Evolutionary conservation across 2,888 invertebrate genomes (phyloP).

Genomic region (Protonemura montana): DNA sequence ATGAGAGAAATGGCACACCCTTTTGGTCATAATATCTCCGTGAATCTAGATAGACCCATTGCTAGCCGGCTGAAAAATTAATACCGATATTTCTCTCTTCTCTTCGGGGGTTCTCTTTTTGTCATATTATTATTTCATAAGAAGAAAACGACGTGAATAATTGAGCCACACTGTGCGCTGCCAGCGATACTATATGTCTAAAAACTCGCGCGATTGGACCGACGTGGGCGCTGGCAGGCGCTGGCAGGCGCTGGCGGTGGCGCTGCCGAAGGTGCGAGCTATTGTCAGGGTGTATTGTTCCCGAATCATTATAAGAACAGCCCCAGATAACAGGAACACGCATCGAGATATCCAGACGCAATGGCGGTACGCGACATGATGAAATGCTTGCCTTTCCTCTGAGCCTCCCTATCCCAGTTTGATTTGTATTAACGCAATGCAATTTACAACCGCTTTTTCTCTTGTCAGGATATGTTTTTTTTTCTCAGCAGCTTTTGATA

Average conservation of each 20-base stretch:
- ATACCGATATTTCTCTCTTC: constrained; percentile 16
- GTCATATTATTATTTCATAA: not conserved
- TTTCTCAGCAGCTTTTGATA: constrained; percentile 14
- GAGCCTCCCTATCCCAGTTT: not conserved
- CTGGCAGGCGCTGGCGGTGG: no score
- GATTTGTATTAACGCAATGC: constrained; percentile 1
- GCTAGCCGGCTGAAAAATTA: not conserved
- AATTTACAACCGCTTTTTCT: not conserved
- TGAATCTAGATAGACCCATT: not conserved
- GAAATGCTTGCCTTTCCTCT: not conserved
- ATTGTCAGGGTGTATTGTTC: not conserved
- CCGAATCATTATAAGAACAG: not conserved
- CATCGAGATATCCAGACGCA: no score
- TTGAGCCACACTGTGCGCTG: not conserved
- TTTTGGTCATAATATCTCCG: not conserved
- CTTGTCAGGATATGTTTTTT: not conserved
- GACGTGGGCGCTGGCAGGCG: not conserved
- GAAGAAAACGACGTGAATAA: constrained; percentile 28
- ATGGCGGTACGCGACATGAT: not conserved
- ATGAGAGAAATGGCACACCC: not conserved
- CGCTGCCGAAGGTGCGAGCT: not conserved
- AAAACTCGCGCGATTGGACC: not conserved
- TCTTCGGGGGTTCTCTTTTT: not conserved
- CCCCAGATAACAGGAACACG: not conserved
- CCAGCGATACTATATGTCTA: not conserved